Percentiles rank a stretch among this genome's conserved stretches.
These are phyloP conservation scores for Hydrocynus forskahlii DNA, from an alignment of 2,797 vertebrate species.

Conservation along the genomic window DNA sequence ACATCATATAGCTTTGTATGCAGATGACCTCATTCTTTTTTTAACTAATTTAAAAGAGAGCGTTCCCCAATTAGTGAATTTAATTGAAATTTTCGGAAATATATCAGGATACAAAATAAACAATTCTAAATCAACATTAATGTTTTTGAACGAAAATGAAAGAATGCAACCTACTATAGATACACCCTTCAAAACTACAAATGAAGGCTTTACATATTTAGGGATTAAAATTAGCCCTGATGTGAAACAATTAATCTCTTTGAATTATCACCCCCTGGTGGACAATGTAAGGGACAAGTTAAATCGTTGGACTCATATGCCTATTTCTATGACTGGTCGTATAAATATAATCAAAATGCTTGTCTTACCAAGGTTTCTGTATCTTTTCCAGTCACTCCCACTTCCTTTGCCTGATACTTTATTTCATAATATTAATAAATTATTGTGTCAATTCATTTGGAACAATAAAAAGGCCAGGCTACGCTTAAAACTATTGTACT, in stretches of 20 bases:
- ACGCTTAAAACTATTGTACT: too few relatives aligned
- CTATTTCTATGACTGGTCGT: too few relatives aligned
- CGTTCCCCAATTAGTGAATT: not conserved
- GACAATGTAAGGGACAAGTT: not conserved
- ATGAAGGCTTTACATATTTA: conserved; percentile 49
- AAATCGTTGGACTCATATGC: conserved; percentile 40
- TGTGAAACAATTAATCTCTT: not conserved
- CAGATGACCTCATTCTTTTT: conserved; percentile 19
- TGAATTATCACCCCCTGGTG: conserved; percentile 46
- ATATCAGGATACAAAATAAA: conserved; percentile 54
- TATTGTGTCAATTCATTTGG: too few relatives aligned
- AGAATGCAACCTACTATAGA: conserved; percentile 11
- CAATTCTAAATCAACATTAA: conserved; percentile 41
- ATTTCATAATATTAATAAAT: too few relatives aligned
- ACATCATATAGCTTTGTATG: conserved; percentile 29
- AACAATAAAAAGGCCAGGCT: too few relatives aligned
- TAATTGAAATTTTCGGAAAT: conserved; percentile 1
- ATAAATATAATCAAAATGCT: too few relatives aligned
- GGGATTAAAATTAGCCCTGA: conserved; percentile 40
- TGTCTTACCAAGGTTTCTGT: too few relatives aligned
- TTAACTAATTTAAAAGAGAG: not conserved
- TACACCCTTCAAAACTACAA: conserved; percentile 38
- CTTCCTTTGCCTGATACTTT: too few relatives aligned
- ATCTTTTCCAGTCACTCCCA: too few relatives aligned
- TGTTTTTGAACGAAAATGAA: conserved; percentile 3